phyloP scores from a whole-genome alignment of 2,113 vertebrate species.

The Heterotilapia buettikoferi region DNA sequence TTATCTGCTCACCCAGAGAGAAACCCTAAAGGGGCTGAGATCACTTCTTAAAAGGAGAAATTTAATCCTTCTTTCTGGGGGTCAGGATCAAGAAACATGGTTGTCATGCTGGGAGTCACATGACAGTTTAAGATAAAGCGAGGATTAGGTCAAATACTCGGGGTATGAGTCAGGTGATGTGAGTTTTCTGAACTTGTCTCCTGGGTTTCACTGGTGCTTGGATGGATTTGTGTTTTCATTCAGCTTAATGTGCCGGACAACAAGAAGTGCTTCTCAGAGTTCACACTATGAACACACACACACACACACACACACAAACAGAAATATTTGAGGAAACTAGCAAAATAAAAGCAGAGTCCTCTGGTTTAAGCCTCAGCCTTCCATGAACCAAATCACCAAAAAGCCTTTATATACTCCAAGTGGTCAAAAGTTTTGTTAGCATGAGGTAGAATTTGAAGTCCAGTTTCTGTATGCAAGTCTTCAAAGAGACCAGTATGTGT shows the following conservation, averaged over 20 bases:
- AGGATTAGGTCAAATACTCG: slow-evolving; percentile 5
- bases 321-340: not conserved
- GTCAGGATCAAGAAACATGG: not conserved
- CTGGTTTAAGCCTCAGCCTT: not conserved
- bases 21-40: not conserved
- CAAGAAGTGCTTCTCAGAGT: not conserved
- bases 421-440: not conserved
- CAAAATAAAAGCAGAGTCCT: not conserved
- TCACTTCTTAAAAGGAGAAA: not conserved
- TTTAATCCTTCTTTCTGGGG: not conserved
- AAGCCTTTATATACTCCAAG: not conserved
- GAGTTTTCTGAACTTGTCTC: not conserved
- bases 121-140: not conserved
- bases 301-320: rapidly evolving
- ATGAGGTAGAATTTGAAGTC: not conserved
- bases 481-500: not conserved
- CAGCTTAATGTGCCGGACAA: not conserved
- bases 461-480: not conserved
- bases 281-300: not conserved
- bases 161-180: not conserved
- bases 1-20: not conserved
- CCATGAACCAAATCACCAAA: not conserved
- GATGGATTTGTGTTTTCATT: not conserved
- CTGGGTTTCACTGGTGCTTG: slow-evolving; percentile 25
- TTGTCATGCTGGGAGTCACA: not conserved